Base-by-base conservation (phyloP, 1,140 invertebrate genomes). In the Eurosta solidaginis region DNA sequence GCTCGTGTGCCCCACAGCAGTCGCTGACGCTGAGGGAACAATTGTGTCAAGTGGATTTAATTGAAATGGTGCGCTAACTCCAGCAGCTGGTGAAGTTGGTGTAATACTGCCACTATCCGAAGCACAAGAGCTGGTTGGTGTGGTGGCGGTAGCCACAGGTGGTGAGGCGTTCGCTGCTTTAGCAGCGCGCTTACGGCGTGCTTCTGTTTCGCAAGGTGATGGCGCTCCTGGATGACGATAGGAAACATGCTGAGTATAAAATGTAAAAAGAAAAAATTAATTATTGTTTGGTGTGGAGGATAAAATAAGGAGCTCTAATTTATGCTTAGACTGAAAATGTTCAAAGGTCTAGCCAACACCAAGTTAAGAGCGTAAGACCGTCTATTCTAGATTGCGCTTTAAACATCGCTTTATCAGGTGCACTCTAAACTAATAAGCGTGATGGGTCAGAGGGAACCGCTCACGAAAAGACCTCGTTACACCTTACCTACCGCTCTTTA, bases 181-280 rank as follows among this genome's bases (percentile, higher is more conserved):
- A 20, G 83, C 80, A 6, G 87, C 82, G 14, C 87, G 81, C 50
- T 88, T 88, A 6, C 86, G 80, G 3, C 85, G 80, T 0, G 85
- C 83, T 52, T 88, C 87, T 20, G 83, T 84, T 75, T 88, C 86
- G 47, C 86, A 88, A 3, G 87, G 86, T 5, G 83, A 85, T 3
- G 85, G 85, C 22, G 86, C 84, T 83, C 92, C 91, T 3, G 94
- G 92, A 88, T 96, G 95, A 79, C 94, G 90, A 82, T 96, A 96
- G 1, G 94, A 95, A 25, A 96, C 94, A 83, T 96, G 95, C 86
- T 68, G 5, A 22, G 7, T 20, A 36, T 40, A 20, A 17, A 47
- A 47, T 17, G 4, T 12, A 47, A 47, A 14, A 47, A 47, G 9
- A 20, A 9, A 68, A 33, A 3, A 20, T 68, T 33, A 7, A 40